A percentile compares a stretch with the other conserved stretches of the same genome.
Evolutionary conservation across 2,888 invertebrate genomes (phyloP).

Genomic region (Pasiphila rectangulata): DNA sequence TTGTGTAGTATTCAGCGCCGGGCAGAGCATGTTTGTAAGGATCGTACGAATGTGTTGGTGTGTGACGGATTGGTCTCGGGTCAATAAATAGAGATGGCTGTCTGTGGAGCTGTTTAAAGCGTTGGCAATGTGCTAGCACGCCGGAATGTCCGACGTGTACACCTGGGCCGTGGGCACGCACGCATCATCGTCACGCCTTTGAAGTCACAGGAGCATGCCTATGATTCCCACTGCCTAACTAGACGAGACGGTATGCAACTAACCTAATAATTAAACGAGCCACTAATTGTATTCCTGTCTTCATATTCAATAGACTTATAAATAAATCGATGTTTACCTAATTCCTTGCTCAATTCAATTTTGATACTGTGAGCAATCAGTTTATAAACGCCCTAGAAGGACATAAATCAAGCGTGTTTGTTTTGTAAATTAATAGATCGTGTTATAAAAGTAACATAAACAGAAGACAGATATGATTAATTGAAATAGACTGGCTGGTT

Average conservation of each 20-base stretch:
- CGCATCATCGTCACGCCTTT: constrained; percentile 53
- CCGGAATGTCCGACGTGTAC: constrained; percentile 58
- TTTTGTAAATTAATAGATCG: constrained; percentile 36
- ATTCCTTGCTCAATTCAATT: constrained; percentile 24
- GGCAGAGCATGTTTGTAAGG: constrained; percentile 16
- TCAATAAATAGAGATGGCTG: constrained; percentile 46
- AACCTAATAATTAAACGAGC: constrained; percentile 47
- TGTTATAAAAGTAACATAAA: constrained; percentile 33
- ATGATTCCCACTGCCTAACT: constrained; percentile 42
- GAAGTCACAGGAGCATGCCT: constrained; percentile 47
- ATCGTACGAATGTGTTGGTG: constrained; percentile 26
- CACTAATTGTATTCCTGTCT: constrained; percentile 44
- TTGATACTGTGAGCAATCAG: constrained; percentile 25
- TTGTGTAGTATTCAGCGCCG: constrained; percentile 1
- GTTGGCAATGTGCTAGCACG: constrained; percentile 53
- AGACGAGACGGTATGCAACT: constrained; percentile 47
- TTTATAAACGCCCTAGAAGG: constrained; percentile 32
- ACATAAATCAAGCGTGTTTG: constrained; percentile 37
- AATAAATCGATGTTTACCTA: constrained; percentile 32
- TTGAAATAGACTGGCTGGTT: constrained; percentile 26
- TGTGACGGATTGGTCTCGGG: constrained; percentile 47
- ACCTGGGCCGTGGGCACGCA: constrained; percentile 62
- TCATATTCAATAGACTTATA: constrained; percentile 24
- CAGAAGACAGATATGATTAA: constrained; percentile 30
- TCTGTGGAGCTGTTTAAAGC: constrained; percentile 46